Evolutionary conservation across 1,140 invertebrate species (phyloP).

Genomic region (Aphelenchoides avenae): DNA sequence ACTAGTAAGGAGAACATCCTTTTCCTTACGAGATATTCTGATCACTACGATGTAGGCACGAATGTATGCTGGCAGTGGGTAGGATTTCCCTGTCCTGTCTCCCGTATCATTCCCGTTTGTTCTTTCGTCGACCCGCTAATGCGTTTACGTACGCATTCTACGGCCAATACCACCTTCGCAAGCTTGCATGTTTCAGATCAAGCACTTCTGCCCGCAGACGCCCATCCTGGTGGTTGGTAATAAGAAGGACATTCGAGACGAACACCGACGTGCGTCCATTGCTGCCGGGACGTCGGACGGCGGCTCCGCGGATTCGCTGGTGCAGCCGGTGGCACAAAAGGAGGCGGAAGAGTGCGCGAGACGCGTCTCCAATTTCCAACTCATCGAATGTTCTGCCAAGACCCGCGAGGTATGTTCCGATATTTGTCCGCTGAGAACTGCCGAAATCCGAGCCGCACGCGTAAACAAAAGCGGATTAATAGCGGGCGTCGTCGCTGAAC

Average conservation of each 20-base stretch:
- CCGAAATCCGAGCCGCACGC: too few relatives aligned
- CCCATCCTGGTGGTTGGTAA: conserved; percentile 39
- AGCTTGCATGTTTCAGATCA: conserved; percentile 31
- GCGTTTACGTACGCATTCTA: too few relatives aligned
- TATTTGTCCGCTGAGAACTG: neutral
- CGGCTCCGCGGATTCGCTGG: neutral
- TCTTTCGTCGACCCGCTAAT: too few relatives aligned
- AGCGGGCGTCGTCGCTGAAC: too few relatives aligned
- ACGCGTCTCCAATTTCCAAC: conserved; percentile 13
- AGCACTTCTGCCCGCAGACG: conserved; percentile 34
- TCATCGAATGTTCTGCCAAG: conserved; percentile 78
- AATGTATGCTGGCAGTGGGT: too few relatives aligned
- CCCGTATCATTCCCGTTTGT: too few relatives aligned
- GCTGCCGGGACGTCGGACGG: neutral
- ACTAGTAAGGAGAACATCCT: too few relatives aligned
- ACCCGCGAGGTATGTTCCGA: conserved; percentile 64
- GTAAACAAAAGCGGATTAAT: too few relatives aligned
- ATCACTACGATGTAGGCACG: too few relatives aligned
- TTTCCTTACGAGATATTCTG: too few relatives aligned
- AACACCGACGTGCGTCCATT: conserved; percentile 1
- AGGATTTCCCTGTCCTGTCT: too few relatives aligned
- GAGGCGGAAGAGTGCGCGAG: conserved; percentile 33
- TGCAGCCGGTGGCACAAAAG: neutral
- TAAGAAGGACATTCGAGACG: conserved; percentile 40
- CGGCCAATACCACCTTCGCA: too few relatives aligned